Percentiles rank a stretch among this genome's conserved stretches.
These are phyloP conservation scores for Anadara kagoshimensis DNA, from an alignment of 1,140 invertebrate genomes.

Conservation along the genomic window DNA sequence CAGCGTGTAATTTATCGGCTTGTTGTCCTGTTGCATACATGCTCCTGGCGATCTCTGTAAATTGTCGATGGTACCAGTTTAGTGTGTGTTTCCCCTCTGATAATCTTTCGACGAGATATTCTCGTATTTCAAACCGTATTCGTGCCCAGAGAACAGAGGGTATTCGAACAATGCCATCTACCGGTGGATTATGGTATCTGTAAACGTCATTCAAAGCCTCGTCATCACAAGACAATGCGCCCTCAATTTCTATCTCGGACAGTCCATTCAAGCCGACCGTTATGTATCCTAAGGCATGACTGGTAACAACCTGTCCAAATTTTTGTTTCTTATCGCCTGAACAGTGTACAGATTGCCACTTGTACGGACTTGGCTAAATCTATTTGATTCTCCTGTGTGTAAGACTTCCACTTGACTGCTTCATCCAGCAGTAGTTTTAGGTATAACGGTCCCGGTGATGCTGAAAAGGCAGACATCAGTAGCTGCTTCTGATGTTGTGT, in stretches of 20 bases:
- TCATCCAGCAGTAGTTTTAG: constrained; percentile 51
- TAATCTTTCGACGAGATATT: constrained; percentile 81
- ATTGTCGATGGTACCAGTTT: constrained; percentile 89
- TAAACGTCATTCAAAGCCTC: constrained; percentile 67
- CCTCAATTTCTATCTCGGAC: constrained; percentile 71
- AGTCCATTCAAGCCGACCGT: constrained; percentile 63
- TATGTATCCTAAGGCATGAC: constrained; percentile 85
- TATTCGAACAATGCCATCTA: constrained; percentile 62
- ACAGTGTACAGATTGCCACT: constrained; percentile 49
- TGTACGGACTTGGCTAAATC: constrained; percentile 32
- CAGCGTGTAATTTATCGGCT: constrained; percentile 45
- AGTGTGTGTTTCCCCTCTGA: constrained; percentile 81
- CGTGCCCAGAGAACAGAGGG: constrained; percentile 80
- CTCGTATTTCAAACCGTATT: constrained; percentile 79
- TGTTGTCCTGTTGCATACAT: constrained; percentile 83
- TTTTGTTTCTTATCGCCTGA: constrained; percentile 50
- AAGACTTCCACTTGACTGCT: constrained; percentile 51
- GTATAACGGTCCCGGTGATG: constrained; percentile 45
- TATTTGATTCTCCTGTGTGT: constrained; percentile 26
- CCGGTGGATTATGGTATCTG: constrained; percentile 66
- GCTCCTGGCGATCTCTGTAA: constrained; percentile 92
- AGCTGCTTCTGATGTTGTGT: constrained; percentile 44
- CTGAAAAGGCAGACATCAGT: constrained; percentile 36
- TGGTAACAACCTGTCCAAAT: constrained; percentile 54
- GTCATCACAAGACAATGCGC: constrained; percentile 69